Evolutionary conservation across 2,113 vertebrate species (phyloP).

Genomic region (Marmota flaviventris): DNA sequence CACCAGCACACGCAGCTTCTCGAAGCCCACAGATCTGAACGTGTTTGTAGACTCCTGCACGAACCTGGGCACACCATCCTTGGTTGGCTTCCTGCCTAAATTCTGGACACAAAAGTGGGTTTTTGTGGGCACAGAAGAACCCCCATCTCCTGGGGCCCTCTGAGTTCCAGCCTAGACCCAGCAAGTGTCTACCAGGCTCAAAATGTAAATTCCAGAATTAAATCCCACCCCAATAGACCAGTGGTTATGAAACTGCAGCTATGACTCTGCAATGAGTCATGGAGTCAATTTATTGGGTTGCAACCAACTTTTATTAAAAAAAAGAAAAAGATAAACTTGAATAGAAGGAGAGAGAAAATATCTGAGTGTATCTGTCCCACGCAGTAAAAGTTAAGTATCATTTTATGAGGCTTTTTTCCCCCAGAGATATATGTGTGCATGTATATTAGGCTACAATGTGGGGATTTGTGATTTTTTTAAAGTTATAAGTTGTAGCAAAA

Average conservation of each 20-base stretch:
- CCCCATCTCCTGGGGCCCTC: neutral
- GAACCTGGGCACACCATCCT: neutral
- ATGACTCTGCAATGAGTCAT: neutral
- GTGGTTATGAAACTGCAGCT: neutral
- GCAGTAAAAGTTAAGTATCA: neutral
- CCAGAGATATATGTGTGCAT: neutral
- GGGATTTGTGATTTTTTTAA: neutral
- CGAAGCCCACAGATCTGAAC: too few relatives aligned
- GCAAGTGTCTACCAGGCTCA: rapidly evolving
- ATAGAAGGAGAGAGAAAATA: neutral
- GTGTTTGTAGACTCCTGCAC: rapidly evolving
- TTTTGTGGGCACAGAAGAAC: neutral
- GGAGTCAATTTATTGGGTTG: neutral
- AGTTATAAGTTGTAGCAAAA: neutral
- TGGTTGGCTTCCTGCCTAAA: neutral
- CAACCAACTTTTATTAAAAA: neutral
- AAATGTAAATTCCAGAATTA: neutral
- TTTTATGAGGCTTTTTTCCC: neutral
- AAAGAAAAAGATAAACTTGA: neutral
- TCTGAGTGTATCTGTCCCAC: neutral
- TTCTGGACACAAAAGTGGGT: neutral
- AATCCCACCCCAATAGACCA: neutral
- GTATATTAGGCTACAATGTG: neutral
- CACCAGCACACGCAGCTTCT: rapidly evolving
- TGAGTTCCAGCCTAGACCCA: neutral